Conservation (phyloP, 2,888 invertebrate species). For the Ophion ellenae region DNA sequence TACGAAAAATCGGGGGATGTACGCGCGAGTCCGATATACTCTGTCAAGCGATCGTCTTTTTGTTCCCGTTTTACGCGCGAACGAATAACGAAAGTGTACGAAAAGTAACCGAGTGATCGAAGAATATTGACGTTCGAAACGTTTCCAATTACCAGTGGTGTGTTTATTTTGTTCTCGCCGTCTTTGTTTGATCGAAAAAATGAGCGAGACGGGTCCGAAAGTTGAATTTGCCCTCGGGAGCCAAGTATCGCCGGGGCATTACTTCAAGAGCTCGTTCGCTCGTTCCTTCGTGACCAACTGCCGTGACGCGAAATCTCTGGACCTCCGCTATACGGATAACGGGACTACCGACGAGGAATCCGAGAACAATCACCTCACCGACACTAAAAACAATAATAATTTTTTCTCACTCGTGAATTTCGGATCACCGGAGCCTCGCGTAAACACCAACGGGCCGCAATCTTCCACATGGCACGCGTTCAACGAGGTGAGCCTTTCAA, state of each 20-base stretch:
- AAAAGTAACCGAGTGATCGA: background rate
- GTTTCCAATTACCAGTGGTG: conserved; percentile 1
- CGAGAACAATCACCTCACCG: conserved; percentile 56
- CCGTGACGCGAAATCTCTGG: conserved; percentile 82
- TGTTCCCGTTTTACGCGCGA: background rate
- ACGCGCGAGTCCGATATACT: background rate
- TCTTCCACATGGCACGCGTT: conserved; percentile 61
- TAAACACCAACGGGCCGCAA: conserved; percentile 50
- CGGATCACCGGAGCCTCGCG: conserved; percentile 28
- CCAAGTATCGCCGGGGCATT: conserved; percentile 82
- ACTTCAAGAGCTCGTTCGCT: conserved; percentile 86
- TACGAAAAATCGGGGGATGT: background rate
- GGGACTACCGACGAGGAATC: conserved; percentile 69
- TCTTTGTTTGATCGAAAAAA: conserved; percentile 49
- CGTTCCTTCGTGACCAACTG: conserved; percentile 84
- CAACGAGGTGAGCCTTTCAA: conserved; percentile 53
- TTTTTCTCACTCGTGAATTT: conserved; percentile 76
- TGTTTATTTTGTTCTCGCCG: background rate
- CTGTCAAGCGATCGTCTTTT: background rate
- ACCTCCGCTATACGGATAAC: conserved; percentile 78
- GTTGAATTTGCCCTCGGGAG: conserved; percentile 80
- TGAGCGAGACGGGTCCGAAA: conserved; percentile 73
- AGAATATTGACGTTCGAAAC: conserved; percentile 1
- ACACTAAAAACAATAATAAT: conserved; percentile 70
- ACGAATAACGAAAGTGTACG: background rate